phyloP scores from a whole-genome alignment of 2,113 vertebrate genomes.

The Cettia cetti region DNA sequence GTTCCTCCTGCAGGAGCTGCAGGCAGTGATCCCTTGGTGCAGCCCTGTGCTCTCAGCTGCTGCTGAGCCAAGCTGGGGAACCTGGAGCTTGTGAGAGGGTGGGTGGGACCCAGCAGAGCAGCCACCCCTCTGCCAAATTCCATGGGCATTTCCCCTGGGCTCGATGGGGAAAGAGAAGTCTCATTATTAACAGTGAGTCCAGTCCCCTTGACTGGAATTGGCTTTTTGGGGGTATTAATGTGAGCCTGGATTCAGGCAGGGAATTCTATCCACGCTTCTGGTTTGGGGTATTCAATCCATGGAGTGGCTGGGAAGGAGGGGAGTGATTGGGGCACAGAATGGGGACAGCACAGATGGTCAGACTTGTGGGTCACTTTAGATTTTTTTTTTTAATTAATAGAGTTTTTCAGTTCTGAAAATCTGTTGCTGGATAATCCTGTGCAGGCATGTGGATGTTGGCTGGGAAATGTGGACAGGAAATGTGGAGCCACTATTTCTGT shows the following conservation, averaged over 20 bases:
- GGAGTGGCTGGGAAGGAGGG: background rate
- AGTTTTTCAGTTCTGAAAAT: background rate
- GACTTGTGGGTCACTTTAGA: background rate
- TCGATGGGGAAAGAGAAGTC: background rate
- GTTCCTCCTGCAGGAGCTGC: background rate
- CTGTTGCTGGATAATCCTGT: background rate
- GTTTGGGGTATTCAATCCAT: accelerated
- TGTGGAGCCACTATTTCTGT: background rate
- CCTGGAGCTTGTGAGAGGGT: background rate
- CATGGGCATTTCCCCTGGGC: background rate
- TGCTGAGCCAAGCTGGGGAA: background rate
- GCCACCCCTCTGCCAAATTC: background rate
- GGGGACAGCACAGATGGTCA: background rate
- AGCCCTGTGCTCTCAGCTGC: background rate
- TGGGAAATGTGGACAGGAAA: background rate
- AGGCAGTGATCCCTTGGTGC: background rate
- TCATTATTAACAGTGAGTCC: accelerated
- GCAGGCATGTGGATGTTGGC: background rate
- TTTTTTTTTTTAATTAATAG: background rate
- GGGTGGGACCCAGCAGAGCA: background rate
- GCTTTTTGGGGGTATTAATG: background rate
- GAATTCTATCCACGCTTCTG: background rate
- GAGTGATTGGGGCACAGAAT: background rate
- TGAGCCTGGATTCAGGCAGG: background rate
- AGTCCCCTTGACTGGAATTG: background rate